These are phyloP conservation scores for Excalfactoria chinensis DNA, from an alignment of 2,113 vertebrate genomes.

Conservation along the genomic window DNA sequence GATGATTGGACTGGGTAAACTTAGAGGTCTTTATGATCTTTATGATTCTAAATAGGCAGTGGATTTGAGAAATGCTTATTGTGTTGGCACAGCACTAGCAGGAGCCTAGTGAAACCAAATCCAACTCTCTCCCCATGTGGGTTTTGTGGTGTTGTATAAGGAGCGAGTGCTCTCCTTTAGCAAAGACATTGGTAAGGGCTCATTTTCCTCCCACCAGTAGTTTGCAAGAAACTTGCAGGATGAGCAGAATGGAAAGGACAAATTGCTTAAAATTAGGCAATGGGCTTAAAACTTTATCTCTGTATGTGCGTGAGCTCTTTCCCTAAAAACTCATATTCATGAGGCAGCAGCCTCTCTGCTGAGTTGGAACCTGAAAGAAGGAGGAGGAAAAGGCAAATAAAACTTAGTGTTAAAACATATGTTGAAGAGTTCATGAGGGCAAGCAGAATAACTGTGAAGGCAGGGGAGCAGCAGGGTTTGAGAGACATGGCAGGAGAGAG, in stretches of 20 bases:
- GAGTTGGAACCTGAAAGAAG: not conserved
- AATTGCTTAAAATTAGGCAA: not conserved
- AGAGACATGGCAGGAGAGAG: not conserved
- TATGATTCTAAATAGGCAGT: not conserved
- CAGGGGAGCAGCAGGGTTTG: accelerated
- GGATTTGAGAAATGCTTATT: not conserved
- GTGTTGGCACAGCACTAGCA: not conserved
- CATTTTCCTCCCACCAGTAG: not conserved
- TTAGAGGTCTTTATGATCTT: too few relatives aligned
- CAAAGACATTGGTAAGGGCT: not conserved
- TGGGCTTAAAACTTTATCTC: not conserved
- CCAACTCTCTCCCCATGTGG: not conserved
- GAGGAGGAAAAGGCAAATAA: not conserved
- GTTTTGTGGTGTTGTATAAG: not conserved
- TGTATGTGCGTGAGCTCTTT: not conserved
- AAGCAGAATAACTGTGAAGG: not conserved
- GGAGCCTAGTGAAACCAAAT: not conserved
- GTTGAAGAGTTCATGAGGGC: accelerated
- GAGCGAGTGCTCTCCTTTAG: not conserved
- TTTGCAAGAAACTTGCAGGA: not conserved
- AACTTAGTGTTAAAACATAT: not conserved
- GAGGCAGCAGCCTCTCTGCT: not conserved
- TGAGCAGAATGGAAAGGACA: not conserved
- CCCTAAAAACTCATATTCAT: not conserved
- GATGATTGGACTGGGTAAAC: too few relatives aligned